Conservation (phyloP, 2,888 invertebrate genomes). For the Cephus nigrinus region DNA sequence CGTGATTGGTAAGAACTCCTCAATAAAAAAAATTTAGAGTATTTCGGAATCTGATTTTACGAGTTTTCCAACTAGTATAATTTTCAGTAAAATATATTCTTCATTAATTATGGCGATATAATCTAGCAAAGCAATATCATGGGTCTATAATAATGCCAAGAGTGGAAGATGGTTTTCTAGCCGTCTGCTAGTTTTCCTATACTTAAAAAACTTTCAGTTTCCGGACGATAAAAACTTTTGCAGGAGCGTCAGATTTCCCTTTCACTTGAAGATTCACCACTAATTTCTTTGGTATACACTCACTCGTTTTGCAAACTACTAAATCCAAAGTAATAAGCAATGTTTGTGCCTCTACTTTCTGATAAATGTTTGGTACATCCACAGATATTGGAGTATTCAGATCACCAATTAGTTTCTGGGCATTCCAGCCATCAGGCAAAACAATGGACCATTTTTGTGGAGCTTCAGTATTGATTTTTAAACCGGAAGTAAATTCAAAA, state of each 20-base stretch:
- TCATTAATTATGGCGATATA: neutral
- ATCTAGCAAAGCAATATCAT: neutral
- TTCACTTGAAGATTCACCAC: slow-evolving; percentile 45
- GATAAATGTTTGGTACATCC: slow-evolving; percentile 35
- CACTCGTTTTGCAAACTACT: slow-evolving; percentile 51
- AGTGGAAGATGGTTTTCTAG: neutral
- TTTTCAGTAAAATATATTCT: neutral
- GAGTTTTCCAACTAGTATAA: neutral
- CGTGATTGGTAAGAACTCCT: neutral
- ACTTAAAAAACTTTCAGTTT: neutral
- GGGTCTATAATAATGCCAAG: neutral
- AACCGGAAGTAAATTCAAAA: slow-evolving; percentile 57
- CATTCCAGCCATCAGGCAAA: slow-evolving; percentile 51
- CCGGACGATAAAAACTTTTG: slow-evolving; percentile 22
- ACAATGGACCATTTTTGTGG: slow-evolving; percentile 71
- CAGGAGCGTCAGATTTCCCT: slow-evolving; percentile 41
- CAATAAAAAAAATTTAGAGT: neutral
- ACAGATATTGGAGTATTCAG: slow-evolving; percentile 43
- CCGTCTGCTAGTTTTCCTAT: neutral
- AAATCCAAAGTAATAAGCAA: slow-evolving; percentile 50
- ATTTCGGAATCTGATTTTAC: neutral
- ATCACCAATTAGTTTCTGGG: slow-evolving; percentile 36
- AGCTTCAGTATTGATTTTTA: slow-evolving; percentile 70
- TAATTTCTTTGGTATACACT: slow-evolving; percentile 56
- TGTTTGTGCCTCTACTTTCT: slow-evolving; percentile 37